Evolutionary conservation across 1,140 invertebrate genomes (phyloP).

Genomic region (Megathymus violae): DNA sequence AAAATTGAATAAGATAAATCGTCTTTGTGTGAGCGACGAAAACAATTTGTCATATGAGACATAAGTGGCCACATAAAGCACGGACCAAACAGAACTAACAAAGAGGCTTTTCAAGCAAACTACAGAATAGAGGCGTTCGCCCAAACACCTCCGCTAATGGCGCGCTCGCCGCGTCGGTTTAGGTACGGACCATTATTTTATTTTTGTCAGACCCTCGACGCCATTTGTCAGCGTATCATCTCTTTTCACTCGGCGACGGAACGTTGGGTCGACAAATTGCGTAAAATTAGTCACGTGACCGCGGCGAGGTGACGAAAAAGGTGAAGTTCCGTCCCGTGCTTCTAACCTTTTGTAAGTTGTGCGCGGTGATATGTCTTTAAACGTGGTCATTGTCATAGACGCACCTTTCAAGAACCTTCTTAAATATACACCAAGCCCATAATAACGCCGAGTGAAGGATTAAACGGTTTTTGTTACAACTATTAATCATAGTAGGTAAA

Average conservation of each 20-base stretch:
- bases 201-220: constrained; percentile 79
- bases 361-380: constrained; percentile 75
- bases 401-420: constrained; percentile 56
- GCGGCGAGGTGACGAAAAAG: constrained; percentile 80
- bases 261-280: constrained; percentile 78
- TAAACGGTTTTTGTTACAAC: constrained; percentile 9
- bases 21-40: constrained; percentile 62
- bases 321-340: constrained; percentile 69
- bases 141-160: constrained; percentile 81
- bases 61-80: constrained; percentile 77
- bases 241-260: constrained; percentile 76
- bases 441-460: constrained; percentile 15
- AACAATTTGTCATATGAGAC: constrained; percentile 78
- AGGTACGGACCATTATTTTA: constrained; percentile 80
- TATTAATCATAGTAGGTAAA: constrained; percentile 24
- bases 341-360: constrained; percentile 87
- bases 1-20: constrained; percentile 67
- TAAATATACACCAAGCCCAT: constrained; percentile 17
- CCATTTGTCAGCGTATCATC: constrained; percentile 81
- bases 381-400: constrained; percentile 60
- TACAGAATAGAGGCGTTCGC: constrained; percentile 79
- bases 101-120: constrained; percentile 78
- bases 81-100: constrained; percentile 79
- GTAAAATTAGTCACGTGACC: constrained; percentile 80
- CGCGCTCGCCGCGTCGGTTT: constrained; percentile 69